phyloP scores from a whole-genome alignment of 1,140 invertebrate genomes.

The Bombus difficillimus region DNA sequence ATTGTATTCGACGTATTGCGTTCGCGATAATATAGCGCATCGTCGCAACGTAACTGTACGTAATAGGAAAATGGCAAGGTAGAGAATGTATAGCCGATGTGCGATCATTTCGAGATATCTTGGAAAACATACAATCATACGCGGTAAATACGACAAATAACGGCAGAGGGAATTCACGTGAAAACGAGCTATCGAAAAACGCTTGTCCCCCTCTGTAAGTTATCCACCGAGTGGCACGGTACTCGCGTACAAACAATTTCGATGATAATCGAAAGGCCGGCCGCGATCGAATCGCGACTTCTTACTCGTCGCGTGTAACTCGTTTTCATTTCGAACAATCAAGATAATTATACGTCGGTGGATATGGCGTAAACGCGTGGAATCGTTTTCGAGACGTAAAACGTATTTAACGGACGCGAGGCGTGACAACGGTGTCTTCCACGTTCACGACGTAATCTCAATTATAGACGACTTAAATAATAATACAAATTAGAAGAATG shows the following conservation, averaged over 20 bases:
- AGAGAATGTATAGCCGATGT: constrained; percentile 4
- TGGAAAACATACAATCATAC: not conserved
- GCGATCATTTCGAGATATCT: constrained; percentile 11
- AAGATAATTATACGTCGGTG: not conserved
- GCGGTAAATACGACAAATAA: not conserved
- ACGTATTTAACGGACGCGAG: constrained; percentile 57
- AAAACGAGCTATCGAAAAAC: not conserved
- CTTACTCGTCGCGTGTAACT: not conserved
- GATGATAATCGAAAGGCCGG: too few relatives aligned
- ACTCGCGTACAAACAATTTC: too few relatives aligned
- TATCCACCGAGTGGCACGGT: too few relatives aligned
- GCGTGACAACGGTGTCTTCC: constrained; percentile 57
- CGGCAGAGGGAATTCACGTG: not conserved
- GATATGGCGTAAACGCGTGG: not conserved
- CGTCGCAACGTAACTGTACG: not conserved
- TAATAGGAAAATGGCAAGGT: constrained; percentile 37
- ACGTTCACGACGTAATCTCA: constrained; percentile 58
- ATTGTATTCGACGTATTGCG: not conserved
- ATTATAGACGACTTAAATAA: constrained; percentile 70
- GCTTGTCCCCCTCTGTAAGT: too few relatives aligned
- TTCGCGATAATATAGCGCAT: not conserved
- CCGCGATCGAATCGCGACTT: too few relatives aligned
- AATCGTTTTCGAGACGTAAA: constrained; percentile 1
- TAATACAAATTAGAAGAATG: constrained; percentile 73
- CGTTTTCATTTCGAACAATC: constrained; percentile 18